Base-by-base conservation (phyloP, 2,888 invertebrate genomes). In the Galeruca laticollis region DNA sequence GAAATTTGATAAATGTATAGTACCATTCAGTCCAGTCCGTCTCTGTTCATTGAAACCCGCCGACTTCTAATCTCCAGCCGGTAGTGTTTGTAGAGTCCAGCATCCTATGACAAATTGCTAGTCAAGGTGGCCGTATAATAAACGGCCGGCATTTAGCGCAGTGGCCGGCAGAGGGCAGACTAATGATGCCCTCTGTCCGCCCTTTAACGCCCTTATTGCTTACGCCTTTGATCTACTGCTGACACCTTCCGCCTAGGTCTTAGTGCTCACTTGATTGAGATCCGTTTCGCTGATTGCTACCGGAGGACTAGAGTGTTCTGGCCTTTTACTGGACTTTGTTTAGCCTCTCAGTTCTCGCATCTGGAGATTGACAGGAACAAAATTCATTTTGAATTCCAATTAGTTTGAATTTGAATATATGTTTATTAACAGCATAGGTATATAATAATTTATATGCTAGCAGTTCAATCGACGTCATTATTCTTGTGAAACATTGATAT, bases 161-260 rank as follows among this genome's bases (percentile, higher is more conserved):
- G 80, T 82, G 83, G 81, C 80, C 81, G 82, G 82, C 79, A 82
- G 66, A 51, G 43, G 65, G 35, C 65, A 57, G 79, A 83, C 84
- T 85, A 85, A 85, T 84, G 85, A 85, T 82, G 82, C 83, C 83
- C 81, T 81, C 79, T 81, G 82, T 81, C 83, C 84, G 81, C 83
- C 83, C 84, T 82, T 81, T 81, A 81, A 82, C 81, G 81, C 84
- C 83, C 84, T 83, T 84, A 83, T 84, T 84, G 83, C 82, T 49
- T 15, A 57, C 35, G 82, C 83, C 84, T 85, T 85, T 85, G 85
- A 85, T 85, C 84, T 84, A 84, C 78, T 82, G 83, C 83, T 82
- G 83, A 83, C 83, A 82, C 82, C 76, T 75, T 69, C 73, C 35
- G 43, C 47, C 69, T 33, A 60, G 61, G 61, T 61, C 57, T 61